Percentiles rank a stretch among this genome's conserved stretches.
Evolutionary conservation across 2,888 invertebrate species (phyloP).

Genomic region (Chrysodeixis includens): DNA sequence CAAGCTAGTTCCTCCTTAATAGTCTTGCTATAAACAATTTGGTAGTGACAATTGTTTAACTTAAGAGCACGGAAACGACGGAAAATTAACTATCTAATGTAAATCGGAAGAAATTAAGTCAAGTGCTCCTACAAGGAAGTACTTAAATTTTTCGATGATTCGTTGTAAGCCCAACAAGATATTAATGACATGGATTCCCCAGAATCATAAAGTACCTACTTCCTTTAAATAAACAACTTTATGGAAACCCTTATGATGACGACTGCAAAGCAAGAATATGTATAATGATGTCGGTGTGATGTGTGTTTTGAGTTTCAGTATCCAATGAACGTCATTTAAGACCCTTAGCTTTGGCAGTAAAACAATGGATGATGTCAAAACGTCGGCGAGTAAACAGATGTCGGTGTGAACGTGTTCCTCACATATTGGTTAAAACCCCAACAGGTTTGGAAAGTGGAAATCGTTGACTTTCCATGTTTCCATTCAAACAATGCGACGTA

Average conservation of each 20-base stretch:
- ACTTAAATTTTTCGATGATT: too few relatives aligned
- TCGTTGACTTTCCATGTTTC: conserved; percentile 47
- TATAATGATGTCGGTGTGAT: neutral
- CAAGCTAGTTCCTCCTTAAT: too few relatives aligned
- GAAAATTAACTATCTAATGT: too few relatives aligned
- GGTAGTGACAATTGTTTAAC: too few relatives aligned
- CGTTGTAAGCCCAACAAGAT: too few relatives aligned
- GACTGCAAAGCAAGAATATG: neutral
- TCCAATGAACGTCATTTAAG: neutral
- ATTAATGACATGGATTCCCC: neutral
- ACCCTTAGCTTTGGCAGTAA: conserved; percentile 4
- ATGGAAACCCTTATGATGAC: neutral
- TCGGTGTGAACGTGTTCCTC: conserved; percentile 17
- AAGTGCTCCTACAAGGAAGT: too few relatives aligned
- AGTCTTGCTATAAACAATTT: too few relatives aligned
- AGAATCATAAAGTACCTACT: neutral
- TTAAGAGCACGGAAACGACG: too few relatives aligned
- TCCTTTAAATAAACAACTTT: neutral
- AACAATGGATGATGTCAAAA: conserved; percentile 33
- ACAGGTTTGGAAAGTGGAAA: conserved; percentile 57
- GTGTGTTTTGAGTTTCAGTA: too few relatives aligned
- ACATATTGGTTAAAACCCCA: conserved; percentile 14
- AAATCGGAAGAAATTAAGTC: too few relatives aligned
- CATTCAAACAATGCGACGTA: conserved; percentile 46
- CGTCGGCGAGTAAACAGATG: conserved; percentile 23